Percentiles rank a stretch among this genome's conserved stretches.
These are phyloP conservation scores for Caenorhabditis sp. DNA, from an alignment of 2,888 invertebrate genomes.

Conservation along the genomic window DNA sequence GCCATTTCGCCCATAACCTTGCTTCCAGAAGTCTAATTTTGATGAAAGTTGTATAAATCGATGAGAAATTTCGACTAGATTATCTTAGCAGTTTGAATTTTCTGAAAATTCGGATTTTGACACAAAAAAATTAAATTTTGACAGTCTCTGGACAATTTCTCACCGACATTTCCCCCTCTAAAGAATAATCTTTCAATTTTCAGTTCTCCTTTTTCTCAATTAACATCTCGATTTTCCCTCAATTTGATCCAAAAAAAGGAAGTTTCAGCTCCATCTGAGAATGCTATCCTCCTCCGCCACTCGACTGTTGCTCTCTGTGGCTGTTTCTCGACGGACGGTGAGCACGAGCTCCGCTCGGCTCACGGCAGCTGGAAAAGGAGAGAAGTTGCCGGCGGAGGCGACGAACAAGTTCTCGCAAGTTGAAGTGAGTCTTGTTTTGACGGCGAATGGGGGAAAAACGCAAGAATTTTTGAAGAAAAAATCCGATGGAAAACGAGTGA, in stretches of 20 bases:
- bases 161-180: no score
- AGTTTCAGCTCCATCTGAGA: neutral
- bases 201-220: neutral
- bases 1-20: no score
- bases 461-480: neutral
- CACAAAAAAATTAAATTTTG: no score
- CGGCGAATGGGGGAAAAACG: neutral
- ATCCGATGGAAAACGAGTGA: neutral
- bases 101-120: no score
- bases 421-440: constrained; percentile 37
- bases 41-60: no score
- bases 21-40: no score
- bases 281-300: constrained; percentile 2
- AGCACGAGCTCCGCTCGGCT: constrained; percentile 31
- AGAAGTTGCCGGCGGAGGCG: constrained; percentile 42
- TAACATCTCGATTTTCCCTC: no score
- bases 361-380: constrained; percentile 8
- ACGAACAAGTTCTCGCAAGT: constrained; percentile 47
- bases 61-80: no score
- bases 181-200: no score
- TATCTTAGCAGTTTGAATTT: no score
- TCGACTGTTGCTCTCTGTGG: neutral
- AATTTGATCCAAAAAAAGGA: neutral
- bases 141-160: no score
- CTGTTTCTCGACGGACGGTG: constrained; percentile 14